Percentiles rank a stretch among this genome's conserved stretches.
phyloP scores from a whole-genome alignment of 2,888 invertebrate species.

The Rotaria sp. region DNA sequence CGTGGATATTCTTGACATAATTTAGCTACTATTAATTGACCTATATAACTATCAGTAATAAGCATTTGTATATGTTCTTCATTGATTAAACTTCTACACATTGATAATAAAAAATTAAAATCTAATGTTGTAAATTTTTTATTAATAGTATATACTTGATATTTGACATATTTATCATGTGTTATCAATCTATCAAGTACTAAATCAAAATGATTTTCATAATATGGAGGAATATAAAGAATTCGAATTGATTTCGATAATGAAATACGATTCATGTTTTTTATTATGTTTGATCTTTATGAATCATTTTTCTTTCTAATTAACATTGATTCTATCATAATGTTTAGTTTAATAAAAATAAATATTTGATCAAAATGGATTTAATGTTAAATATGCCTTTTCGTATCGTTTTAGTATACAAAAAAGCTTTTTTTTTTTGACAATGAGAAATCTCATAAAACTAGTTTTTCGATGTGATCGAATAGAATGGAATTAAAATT shows the following conservation, averaged over 20 bases:
- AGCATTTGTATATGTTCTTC: not conserved
- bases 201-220: not conserved
- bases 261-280: not conserved
- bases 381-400: too few relatives aligned
- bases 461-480: too few relatives aligned
- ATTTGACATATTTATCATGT: not conserved
- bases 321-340: too few relatives aligned
- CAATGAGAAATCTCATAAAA: too few relatives aligned
- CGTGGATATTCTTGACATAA: not conserved
- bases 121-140: not conserved
- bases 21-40: not conserved
- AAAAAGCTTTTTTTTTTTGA: too few relatives aligned
- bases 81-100: not conserved
- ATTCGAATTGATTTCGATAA: not conserved
- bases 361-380: too few relatives aligned
- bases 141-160: not conserved
- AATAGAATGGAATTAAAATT: too few relatives aligned
- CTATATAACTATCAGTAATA: not conserved
- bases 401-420: too few relatives aligned
- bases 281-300: too few relatives aligned
- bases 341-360: too few relatives aligned
- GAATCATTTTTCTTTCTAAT: too few relatives aligned
- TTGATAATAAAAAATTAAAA: not conserved
- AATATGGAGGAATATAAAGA: not conserved
- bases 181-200: not conserved